phyloP scores from a whole-genome alignment of 2,888 invertebrate genomes.

The Steinernema carpocapsae region DNA sequence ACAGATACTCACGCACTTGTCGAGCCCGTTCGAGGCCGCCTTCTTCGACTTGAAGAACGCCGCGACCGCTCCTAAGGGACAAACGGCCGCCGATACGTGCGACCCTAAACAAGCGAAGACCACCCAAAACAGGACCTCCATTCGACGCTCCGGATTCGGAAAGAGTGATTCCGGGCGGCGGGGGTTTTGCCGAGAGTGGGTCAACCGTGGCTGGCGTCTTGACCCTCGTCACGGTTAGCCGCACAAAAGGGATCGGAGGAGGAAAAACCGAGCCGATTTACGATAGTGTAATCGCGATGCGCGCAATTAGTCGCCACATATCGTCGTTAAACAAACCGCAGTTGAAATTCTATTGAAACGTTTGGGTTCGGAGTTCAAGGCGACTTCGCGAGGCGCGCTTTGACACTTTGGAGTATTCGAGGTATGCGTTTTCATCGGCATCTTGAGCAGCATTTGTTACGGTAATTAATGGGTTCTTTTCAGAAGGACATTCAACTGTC shows the following conservation, averaged over 20 bases:
- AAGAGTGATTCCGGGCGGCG: not conserved
- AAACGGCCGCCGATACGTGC: not conserved
- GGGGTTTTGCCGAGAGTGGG: conserved; percentile 7
- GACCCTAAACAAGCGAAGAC: not conserved
- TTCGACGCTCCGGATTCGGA: not conserved
- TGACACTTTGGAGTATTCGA: too few species aligned
- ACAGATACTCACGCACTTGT: conserved; percentile 28
- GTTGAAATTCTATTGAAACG: conserved; percentile 19
- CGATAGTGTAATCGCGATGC: conserved; percentile 26
- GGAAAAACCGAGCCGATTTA: conserved; percentile 23
- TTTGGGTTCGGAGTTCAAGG: conserved; percentile 20
- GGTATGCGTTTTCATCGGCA: too few species aligned
- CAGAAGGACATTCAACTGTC: too few species aligned
- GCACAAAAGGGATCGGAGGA: conserved; percentile 25
- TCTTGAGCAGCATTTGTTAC: too few species aligned
- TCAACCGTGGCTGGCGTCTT: conserved; percentile 24
- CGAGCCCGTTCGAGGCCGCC: conserved; percentile 1
- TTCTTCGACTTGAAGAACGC: conserved; percentile 18
- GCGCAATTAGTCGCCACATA: conserved; percentile 19
- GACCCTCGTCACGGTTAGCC: conserved; percentile 29
- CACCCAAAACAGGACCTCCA: too few species aligned
- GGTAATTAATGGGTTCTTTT: too few species aligned
- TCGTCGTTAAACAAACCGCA: conserved; percentile 24
- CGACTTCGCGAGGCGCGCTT: too few species aligned
- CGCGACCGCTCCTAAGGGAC: conserved; percentile 20